A percentile compares a stretch with the other conserved stretches of the same genome.
These are phyloP conservation scores for Rhinoderma darwinii DNA, from an alignment of 2,113 vertebrate genomes.

Conservation along the genomic window DNA sequence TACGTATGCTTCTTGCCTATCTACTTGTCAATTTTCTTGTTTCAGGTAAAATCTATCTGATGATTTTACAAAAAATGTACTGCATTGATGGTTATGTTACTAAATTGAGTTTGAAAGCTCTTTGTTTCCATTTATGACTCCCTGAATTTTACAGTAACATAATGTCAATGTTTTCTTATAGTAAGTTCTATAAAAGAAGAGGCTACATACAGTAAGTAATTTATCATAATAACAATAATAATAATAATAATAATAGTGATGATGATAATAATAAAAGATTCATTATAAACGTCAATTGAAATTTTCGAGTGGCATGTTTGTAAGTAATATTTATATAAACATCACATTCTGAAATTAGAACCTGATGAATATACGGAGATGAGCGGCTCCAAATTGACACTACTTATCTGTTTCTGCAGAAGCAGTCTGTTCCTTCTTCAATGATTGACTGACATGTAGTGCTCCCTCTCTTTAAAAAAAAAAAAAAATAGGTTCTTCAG, in stretches of 20 bases:
- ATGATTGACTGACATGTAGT: too few species aligned
- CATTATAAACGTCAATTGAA: too few species aligned
- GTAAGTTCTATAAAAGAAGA: not conserved
- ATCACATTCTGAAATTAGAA: too few species aligned
- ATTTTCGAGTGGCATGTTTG: too few species aligned
- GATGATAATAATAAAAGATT: too few species aligned
- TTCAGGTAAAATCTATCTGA: constrained; percentile 31
- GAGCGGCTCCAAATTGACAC: too few species aligned
- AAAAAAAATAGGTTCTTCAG: too few species aligned
- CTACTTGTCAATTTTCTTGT: constrained; percentile 47
- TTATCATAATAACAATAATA: not conserved
- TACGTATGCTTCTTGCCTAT: constrained; percentile 32
- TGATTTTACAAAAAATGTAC: constrained; percentile 9
- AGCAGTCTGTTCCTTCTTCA: too few species aligned
- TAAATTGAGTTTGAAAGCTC: constrained; percentile 35
- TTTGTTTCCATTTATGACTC: constrained; percentile 59
- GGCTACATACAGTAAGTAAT: not conserved
- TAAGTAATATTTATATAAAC: too few species aligned
- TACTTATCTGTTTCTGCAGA: too few species aligned
- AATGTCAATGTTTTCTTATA: not conserved
- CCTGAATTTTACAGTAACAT: not conserved
- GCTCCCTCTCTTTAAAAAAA: too few species aligned
- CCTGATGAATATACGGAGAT: too few species aligned
- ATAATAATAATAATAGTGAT: not conserved
- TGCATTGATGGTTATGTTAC: constrained; percentile 20